These are phyloP conservation scores for Melanostoma mellinum DNA, from an alignment of 2,888 invertebrate species.

Conservation along the genomic window DNA sequence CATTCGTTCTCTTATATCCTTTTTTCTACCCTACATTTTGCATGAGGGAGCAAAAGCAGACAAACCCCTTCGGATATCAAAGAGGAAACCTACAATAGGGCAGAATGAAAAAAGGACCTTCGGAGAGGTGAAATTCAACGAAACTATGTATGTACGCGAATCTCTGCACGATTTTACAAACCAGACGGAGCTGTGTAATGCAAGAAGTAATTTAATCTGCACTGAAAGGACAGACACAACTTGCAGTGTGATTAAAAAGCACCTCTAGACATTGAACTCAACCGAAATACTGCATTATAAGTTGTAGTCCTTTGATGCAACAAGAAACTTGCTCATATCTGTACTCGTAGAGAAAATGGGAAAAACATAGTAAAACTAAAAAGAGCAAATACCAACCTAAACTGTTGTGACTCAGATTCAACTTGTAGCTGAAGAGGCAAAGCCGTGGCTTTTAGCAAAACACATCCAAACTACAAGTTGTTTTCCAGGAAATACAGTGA, in stretches of 20 bases:
- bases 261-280: conserved; percentile 17
- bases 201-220: conserved; percentile 57
- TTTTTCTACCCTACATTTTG: conserved; percentile 6
- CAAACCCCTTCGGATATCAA: conserved; percentile 22
- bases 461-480: too few species aligned
- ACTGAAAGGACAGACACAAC: conserved; percentile 42
- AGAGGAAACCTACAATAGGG: conserved; percentile 21
- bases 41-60: conserved; percentile 22
- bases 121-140: conserved; percentile 24
- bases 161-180: conserved; percentile 19
- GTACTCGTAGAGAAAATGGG: too few species aligned
- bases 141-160: neutral
- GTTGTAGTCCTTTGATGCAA: conserved; percentile 19
- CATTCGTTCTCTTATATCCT: neutral
- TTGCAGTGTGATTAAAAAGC: conserved; percentile 62
- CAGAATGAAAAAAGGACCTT: conserved; percentile 1
- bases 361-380: too few species aligned
- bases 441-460: too few species aligned
- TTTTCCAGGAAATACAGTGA: too few species aligned
- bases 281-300: conserved; percentile 5
- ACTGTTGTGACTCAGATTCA: too few species aligned
- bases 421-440: too few species aligned
- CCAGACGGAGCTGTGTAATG: conserved; percentile 48
- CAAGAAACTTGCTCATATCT: neutral
- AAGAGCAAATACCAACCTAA: too few species aligned